These are phyloP conservation scores for Phymastichus coffea DNA, from an alignment of 1,140 invertebrate genomes.

Conservation along the genomic window DNA sequence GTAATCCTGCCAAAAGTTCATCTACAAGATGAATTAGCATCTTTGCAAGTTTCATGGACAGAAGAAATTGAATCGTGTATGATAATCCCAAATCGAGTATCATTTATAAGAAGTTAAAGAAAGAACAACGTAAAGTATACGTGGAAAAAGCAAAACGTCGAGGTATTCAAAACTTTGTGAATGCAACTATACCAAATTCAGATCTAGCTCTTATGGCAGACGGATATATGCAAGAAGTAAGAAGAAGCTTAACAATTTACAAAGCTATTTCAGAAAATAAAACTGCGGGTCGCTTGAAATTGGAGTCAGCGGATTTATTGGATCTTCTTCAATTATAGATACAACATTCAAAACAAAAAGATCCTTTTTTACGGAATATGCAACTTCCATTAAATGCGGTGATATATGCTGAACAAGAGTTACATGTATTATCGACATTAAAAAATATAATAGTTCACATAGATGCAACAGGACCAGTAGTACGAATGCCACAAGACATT, in stretches of 20 bases:
- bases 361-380: slow-evolving; percentile 16
- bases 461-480: slow-evolving; percentile 25
- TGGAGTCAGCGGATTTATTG: slow-evolving; percentile 11
- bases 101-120: not conserved
- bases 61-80: too few species aligned
- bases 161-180: not conserved
- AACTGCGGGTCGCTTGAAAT: not conserved
- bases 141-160: not conserved
- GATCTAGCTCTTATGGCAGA: not conserved
- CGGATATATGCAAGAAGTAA: slow-evolving; percentile 18
- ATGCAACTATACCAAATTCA: not conserved
- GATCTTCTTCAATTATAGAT: slow-evolving; percentile 13
- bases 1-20: too few species aligned
- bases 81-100: too few species aligned
- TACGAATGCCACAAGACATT: slow-evolving; percentile 12
- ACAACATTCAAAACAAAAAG: slow-evolving; percentile 2
- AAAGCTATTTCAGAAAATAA: slow-evolving; percentile 16
- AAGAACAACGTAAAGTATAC: not conserved
- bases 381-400: slow-evolving; percentile 4
- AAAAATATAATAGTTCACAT: slow-evolving; percentile 5
- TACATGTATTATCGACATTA: not conserved
- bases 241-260: not conserved
- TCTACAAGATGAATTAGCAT: too few species aligned
- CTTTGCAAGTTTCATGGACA: too few species aligned
- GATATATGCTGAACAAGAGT: slow-evolving; percentile 18